These are phyloP conservation scores for Colossoma macropomum DNA, from an alignment of 2,113 vertebrate species.

Conservation along the genomic window DNA sequence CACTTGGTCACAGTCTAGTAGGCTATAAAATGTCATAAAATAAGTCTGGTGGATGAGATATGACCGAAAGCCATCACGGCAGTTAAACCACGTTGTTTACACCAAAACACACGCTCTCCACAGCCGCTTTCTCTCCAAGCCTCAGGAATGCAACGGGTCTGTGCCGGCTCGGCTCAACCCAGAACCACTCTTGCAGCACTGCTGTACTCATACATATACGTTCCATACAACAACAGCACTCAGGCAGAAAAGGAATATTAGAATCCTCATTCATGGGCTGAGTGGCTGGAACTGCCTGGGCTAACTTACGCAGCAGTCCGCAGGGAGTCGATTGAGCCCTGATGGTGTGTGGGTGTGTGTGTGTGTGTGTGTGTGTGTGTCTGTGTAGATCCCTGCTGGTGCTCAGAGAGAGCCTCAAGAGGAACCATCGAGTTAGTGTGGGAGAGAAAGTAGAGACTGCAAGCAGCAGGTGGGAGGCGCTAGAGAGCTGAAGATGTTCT, in stretches of 20 bases:
- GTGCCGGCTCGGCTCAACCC: neutral
- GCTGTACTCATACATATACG: conserved; percentile 17
- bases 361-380: conserved; percentile 21
- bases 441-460: neutral
- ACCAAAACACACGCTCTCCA: conserved; percentile 51
- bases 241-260: neutral
- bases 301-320: conserved; percentile 4
- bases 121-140: conserved; percentile 47
- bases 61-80: conserved; percentile 36
- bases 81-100: conserved; percentile 53
- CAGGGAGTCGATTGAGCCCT: conserved; percentile 45
- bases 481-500: conserved; percentile 16
- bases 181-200: conserved; percentile 26
- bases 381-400: neutral
- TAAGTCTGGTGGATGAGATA: conserved; percentile 37
- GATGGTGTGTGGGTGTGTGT: conserved; percentile 14
- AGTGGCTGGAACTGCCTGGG: conserved; percentile 37
- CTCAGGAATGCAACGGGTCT: conserved; percentile 54
- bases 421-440: conserved; percentile 1
- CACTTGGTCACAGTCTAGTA: conserved; percentile 11
- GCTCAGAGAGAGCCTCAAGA: conserved; percentile 4
- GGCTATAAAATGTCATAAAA: conserved; percentile 42
- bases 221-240: conserved; percentile 19
- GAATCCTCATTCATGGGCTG: conserved; percentile 37
- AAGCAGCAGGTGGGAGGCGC: conserved; percentile 27